Percentiles rank a stretch among this genome's conserved stretches.
phyloP scores from a whole-genome alignment of 2,797 vertebrate species.

The Sebastiscus albofasciatus region DNA sequence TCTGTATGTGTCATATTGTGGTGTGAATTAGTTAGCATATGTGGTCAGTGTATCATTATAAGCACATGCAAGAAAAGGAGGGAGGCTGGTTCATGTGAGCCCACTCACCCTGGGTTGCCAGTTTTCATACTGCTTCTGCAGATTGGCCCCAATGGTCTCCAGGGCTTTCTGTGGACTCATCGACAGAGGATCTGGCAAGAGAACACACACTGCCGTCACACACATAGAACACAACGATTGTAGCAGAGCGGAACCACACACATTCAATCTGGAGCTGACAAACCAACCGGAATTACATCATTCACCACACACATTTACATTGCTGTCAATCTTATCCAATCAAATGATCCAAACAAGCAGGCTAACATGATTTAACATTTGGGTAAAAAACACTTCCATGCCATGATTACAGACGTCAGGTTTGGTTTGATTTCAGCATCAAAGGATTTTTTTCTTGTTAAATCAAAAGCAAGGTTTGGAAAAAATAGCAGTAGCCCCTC shows the following conservation, averaged over 20 bases:
- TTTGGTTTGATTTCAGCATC: constrained; percentile 1
- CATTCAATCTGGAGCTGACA: background rate
- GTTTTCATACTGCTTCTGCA: constrained; percentile 99
- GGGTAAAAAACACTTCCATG: background rate
- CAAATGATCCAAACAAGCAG: background rate
- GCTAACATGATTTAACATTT: background rate
- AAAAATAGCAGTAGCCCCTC: constrained; percentile 33
- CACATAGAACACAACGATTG: background rate
- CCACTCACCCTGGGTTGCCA: constrained; percentile 96
- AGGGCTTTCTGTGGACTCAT: constrained; percentile 99
- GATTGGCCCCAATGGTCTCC: constrained; percentile 96
- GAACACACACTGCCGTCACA: constrained; percentile 22
- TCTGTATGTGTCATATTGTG: background rate
- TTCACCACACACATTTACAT: background rate
- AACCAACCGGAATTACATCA: background rate
- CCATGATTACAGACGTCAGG: background rate
- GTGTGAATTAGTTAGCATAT: background rate
- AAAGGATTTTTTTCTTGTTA: constrained; percentile 16
- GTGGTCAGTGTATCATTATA: background rate
- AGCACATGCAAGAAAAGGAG: background rate
- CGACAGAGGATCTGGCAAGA: constrained; percentile 91
- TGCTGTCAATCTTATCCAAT: too few species aligned
- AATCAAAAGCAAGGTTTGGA: constrained; percentile 24
- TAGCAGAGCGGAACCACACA: background rate
- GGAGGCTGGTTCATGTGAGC: constrained; percentile 4